Conservation (phyloP, 2,888 invertebrate genomes). For the Pyrgus malvae region DNA sequence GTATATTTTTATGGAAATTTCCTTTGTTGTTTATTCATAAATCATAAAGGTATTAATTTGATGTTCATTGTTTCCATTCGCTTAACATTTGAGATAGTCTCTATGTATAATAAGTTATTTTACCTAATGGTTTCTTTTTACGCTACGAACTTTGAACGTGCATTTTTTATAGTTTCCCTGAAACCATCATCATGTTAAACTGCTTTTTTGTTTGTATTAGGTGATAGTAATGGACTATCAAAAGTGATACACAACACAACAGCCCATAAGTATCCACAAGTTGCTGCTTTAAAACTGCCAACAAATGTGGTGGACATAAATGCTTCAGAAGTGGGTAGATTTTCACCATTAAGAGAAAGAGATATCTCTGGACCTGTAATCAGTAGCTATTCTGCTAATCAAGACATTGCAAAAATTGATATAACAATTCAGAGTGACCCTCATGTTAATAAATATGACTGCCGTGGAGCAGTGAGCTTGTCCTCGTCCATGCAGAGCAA, state of each 20-base stretch:
- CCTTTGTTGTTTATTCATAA: neutral
- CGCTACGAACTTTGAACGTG: neutral
- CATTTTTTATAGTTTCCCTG: neutral
- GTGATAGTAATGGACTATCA: slow-evolving; percentile 45
- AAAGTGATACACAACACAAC: slow-evolving; percentile 74
- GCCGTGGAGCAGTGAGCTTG: slow-evolving; percentile 84
- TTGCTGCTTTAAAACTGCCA: slow-evolving; percentile 80
- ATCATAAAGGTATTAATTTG: neutral
- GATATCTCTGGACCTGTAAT: slow-evolving; percentile 84
- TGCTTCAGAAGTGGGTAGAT: slow-evolving; percentile 83
- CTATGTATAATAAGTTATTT: too few species aligned
- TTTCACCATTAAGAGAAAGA: slow-evolving; percentile 84
- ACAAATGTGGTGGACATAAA: slow-evolving; percentile 84
- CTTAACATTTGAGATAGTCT: neutral
- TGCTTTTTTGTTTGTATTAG: slow-evolving; percentile 37
- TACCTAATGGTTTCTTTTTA: too few species aligned
- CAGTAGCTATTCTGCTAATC: slow-evolving; percentile 65
- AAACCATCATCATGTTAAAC: neutral
- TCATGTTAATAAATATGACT: slow-evolving; percentile 86
- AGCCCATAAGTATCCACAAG: slow-evolving; percentile 75
- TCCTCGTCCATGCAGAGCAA: slow-evolving; percentile 88
- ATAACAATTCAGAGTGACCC: slow-evolving; percentile 73
- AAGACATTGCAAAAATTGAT: slow-evolving; percentile 51
- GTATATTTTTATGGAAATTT: neutral
- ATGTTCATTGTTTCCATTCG: too few species aligned